Conservation (phyloP, 2,113 vertebrate genomes). For the Pelecanoides urinatrix region DNA sequence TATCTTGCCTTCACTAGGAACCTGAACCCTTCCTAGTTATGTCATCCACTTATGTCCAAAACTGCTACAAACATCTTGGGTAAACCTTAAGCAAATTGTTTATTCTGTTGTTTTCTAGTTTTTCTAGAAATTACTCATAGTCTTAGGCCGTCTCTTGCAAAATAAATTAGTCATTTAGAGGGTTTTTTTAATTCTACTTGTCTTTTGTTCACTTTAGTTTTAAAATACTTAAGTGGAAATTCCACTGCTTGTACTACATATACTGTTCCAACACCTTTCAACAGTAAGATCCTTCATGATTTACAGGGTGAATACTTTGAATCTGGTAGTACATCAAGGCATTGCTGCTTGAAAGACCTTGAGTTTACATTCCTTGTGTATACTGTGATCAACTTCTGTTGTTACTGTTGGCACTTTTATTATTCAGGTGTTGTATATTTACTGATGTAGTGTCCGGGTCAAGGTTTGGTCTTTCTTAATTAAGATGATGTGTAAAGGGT, state of each 20-base stretch:
- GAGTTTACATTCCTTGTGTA: neutral
- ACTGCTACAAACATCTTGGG: neutral
- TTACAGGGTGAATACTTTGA: neutral
- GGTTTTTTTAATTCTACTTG: rapidly evolving
- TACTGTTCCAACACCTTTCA: neutral
- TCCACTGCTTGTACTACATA: neutral
- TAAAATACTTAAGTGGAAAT: neutral
- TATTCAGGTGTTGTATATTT: neutral
- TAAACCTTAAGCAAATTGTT: neutral
- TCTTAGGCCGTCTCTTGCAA: neutral
- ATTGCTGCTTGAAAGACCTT: neutral
- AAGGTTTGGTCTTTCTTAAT: neutral
- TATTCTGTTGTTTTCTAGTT: neutral
- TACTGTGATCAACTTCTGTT: neutral
- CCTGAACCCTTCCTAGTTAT: neutral
- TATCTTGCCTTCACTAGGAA: neutral
- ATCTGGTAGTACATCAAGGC: neutral
- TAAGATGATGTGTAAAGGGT: neutral
- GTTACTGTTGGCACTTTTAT: neutral
- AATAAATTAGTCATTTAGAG: neutral
- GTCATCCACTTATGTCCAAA: neutral
- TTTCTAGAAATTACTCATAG: neutral
- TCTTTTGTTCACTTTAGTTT: neutral
- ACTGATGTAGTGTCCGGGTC: neutral
- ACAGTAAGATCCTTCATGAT: neutral